phyloP scores from a whole-genome alignment of 2,113 vertebrate species.

The Cricetomys ansorgei region DNA sequence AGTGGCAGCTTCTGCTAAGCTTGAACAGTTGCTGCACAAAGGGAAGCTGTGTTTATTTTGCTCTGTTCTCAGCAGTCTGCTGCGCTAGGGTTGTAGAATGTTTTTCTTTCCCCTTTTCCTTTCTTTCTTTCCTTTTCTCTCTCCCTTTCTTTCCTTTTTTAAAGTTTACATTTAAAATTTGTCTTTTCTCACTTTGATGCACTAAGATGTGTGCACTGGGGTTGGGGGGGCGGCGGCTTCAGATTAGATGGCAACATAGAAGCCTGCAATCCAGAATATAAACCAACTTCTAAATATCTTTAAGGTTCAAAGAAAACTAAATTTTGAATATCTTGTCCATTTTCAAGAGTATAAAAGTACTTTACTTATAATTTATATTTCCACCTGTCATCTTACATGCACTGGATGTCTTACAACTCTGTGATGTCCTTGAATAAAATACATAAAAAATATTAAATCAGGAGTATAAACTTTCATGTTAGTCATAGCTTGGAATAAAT shows the following conservation, averaged over 20 bases:
- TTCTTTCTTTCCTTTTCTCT: neutral
- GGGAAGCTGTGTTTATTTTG: slow-evolving; percentile 57
- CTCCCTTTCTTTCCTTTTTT: neutral
- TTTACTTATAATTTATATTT: neutral
- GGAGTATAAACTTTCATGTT: slow-evolving; percentile 22
- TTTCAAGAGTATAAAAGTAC: neutral
- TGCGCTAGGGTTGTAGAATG: neutral
- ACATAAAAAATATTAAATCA: neutral
- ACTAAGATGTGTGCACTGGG: neutral
- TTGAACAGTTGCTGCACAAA: slow-evolving; percentile 31
- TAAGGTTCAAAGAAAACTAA: neutral
- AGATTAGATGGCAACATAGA: neutral
- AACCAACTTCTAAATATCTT: slow-evolving; percentile 17
- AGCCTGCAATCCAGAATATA: neutral
- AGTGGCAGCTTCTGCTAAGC: slow-evolving; percentile 53
- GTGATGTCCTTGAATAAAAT: slow-evolving; percentile 29
- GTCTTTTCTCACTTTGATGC: slow-evolving; percentile 32
- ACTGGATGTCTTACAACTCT: neutral
- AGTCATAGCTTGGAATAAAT: slow-evolving; percentile 29
- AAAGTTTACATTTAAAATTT: neutral
- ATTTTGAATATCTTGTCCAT: neutral
- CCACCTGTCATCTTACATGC: neutral
- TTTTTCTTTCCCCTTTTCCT: neutral
- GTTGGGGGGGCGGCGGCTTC: slow-evolving; percentile 29
- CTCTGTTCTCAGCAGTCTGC: slow-evolving; percentile 29